These are phyloP conservation scores for Aldabrachelys gigantea DNA, from an alignment of 2,113 vertebrate species.

Conservation along the genomic window DNA sequence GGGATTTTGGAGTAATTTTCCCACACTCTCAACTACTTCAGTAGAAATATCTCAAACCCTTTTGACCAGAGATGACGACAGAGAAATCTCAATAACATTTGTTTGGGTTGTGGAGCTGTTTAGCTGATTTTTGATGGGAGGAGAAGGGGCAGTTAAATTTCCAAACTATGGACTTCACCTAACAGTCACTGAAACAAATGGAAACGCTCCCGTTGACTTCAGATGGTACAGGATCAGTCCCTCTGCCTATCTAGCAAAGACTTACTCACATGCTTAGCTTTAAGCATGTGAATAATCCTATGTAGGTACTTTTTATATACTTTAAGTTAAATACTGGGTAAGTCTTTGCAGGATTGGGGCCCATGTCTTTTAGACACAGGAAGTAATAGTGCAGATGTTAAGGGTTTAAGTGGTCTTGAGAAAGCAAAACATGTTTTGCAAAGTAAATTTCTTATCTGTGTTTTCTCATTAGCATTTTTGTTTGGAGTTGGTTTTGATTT, in stretches of 20 bases:
- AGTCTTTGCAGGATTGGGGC: neutral
- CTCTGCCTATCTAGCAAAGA: neutral
- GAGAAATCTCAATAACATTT: neutral
- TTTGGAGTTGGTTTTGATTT: conserved; percentile 4
- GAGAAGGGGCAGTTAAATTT: neutral
- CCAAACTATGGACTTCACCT: neutral
- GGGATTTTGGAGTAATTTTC: neutral
- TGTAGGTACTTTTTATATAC: too few relatives aligned
- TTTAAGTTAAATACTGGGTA: neutral
- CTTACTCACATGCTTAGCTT: neutral
- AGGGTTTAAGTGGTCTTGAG: neutral
- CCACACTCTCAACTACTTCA: neutral
- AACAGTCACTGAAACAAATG: neutral
- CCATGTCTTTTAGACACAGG: neutral
- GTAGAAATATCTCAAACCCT: neutral
- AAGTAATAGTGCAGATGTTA: neutral
- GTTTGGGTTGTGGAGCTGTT: neutral
- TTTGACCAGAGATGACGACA: neutral
- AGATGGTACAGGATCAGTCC: neutral
- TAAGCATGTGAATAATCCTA: too few relatives aligned
- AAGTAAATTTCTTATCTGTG: neutral
- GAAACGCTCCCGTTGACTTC: neutral
- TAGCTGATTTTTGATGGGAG: neutral
- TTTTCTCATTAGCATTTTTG: neutral
- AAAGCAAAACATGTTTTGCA: neutral